Evolutionary conservation across 2,797 vertebrate species (phyloP), one percentile per base, ranked within the genome.

Genomic region (Chanos chanos): DNA sequence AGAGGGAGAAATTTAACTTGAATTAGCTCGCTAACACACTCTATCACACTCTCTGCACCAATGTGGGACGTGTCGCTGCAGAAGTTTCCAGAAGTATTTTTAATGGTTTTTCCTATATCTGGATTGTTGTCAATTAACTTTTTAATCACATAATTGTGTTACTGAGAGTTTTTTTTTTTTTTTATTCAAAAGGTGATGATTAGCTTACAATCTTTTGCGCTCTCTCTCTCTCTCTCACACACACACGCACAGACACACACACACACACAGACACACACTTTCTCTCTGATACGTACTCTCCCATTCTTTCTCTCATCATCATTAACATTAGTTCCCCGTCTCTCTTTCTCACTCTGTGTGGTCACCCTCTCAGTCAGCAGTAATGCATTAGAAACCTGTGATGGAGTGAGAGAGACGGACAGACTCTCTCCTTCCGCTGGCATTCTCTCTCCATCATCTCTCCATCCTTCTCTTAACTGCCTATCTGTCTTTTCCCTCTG

Each of bases 341-440:
- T 25, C 24, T 25, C 24, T 25, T 24, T 25, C 24, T 25, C 24
- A 25, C n/a, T 30, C 6, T 12, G 39, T n/a, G n/a, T n/a, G n/a
- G n/a, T n/a, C n/a, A n/a, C n/a, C n/a, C n/a, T n/a, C 53, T 47
- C 43, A 54, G 47, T 63, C 55, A 39, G 59, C 49, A 64, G 30
- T 22, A 43, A 54, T 61, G 44, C 64, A 74, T 67, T 70, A 71
- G 39, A 41, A 60, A 18, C 48, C 44, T 40, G 31, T 63, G 59
- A 63, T 51, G 62, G 58, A 73, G 48, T 25, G 10, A 8, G 31
- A 8, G 31, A 66, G 48, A 33, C 55, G 52, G 44, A 57, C 41
- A 3, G 53, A 24, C 54, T 36, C 34, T 58, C 41, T 52, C 39
- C 24, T 37, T 34, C 52, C 43, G 30, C 49, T 56, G 21, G 18